Base-by-base conservation (phyloP, 2,888 invertebrate genomes). In the Pseudoips prasinana region DNA sequence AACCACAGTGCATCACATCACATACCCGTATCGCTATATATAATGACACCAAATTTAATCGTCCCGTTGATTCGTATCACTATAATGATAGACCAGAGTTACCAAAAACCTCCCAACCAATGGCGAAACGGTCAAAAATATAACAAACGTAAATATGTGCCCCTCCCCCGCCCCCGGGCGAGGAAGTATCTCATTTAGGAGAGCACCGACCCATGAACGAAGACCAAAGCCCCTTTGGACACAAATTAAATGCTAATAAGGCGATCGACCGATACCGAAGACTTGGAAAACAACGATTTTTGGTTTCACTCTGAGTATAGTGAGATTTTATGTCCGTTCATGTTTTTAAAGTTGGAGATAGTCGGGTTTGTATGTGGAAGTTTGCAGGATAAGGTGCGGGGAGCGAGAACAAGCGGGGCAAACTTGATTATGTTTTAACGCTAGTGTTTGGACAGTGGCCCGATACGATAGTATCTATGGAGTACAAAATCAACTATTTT, bases 171-270 rank as follows among this genome's bases (percentile, higher is more conserved):
- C 71, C 83, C 73, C 54, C 54, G 37, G 76, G 83, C 81, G 58
- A 85, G 86, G 87, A 87, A 85, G 85, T 85, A 69, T 73, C 80
- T 77, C 77, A 78, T 86, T 87, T 86, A 59, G 73, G 79, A 76
- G 82, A 76, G 69, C 86, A 85, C 48, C 87, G 84, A 83, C 78
- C 87, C 87, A 71, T 85, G 77, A 80, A 82, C 52, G 46, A 47
- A 46, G 60, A 59, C 73, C 41, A 33, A 40, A 55, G 44, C 46
- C 81, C 82, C 84, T 78, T 81, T 80, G 74, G 76, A 68, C 72
- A 73, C 75, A 73, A 81, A 86, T 87, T 87, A 87, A 81, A 87
- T 87, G 87, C 82, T 85, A 87, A 87, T 87, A 79, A 81, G 78
- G 53, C 68, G 79, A 80, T 79, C 73, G 64, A 39, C 64, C 52